These are phyloP conservation scores for Erpetoichthys calabaricus DNA, from an alignment of 2,797 vertebrate species.

Conservation along the genomic window DNA sequence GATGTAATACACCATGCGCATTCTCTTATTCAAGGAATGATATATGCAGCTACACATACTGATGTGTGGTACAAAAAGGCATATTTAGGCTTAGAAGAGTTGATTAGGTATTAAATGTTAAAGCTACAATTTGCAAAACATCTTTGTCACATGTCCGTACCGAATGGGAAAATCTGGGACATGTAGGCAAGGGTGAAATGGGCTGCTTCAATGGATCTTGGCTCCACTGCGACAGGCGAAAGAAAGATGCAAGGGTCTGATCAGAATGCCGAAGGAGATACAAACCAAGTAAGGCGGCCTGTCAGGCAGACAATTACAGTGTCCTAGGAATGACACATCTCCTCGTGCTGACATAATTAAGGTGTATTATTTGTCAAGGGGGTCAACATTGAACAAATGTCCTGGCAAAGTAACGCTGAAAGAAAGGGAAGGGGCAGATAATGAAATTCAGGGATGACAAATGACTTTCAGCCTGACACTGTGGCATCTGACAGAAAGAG, in stretches of 20 bases:
- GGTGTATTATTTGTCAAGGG: constrained; percentile 91
- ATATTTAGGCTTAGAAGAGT: neutral
- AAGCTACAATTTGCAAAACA: neutral
- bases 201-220: neutral
- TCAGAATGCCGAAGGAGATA: constrained; percentile 44
- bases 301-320: constrained; percentile 93
- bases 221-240: constrained; percentile 1
- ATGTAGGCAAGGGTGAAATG: constrained; percentile 2
- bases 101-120: neutral
- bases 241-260: constrained; percentile 6
- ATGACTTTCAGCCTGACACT: constrained; percentile 78
- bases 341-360: constrained; percentile 97
- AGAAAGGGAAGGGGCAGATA: constrained; percentile 78
- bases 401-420: constrained; percentile 71
- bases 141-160: neutral
- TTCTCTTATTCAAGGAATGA: neutral
- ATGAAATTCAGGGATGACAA: constrained; percentile 98
- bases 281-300: constrained; percentile 59
- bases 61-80: neutral
- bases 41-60: neutral
- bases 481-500: constrained; percentile 93
- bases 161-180: neutral
- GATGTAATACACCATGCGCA: too few species aligned
- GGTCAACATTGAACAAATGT: constrained; percentile 95
- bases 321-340: constrained; percentile 84